Evolutionary conservation across 2,113 vertebrate genomes (phyloP), one percentile per base, ranked within the genome.

Genomic region (Apodemus speciosus): DNA sequence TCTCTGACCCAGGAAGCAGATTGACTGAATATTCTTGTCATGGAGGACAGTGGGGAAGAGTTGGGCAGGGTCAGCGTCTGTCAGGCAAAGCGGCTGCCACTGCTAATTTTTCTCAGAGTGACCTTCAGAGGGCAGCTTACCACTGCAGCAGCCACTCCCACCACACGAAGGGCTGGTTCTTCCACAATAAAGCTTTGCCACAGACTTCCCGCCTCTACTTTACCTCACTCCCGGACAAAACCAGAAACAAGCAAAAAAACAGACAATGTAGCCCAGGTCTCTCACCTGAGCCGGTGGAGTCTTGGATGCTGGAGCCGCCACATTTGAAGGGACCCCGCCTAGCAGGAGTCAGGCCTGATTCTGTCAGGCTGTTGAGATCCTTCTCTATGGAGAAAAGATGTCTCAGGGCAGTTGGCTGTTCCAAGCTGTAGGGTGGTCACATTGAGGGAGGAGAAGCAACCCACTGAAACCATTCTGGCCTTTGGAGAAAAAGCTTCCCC

Each of bases 121-220:
- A 87, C 46, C 53, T 58, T 80, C 77, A 30, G 8, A 80, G 53
- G 56, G 43, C 43, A 3, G 49, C 77, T 60, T 71, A 32, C 80
- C 62, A 1, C 15, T 8, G 51, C 38, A 20, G 2, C 14, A 5
- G 38, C 75, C 35, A 51, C 49, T 85, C 81, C 40, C 7, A 4
- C 83, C 56, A 30, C 38, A 62, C 9, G 6, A 58, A 9, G 79
- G 79, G 56, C 23, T 81, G 64, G 30, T 32, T 13, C 56, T 60
- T 15, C n/a, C 38, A 68, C 40, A 95, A 95, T 96, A 96, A 95
- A 96, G 43, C 56, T 80, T 64, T 64, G 69, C 49, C 58, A 76
- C 35, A 72, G 21, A 75, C 40, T 49, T 53, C 18, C 56, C 1
- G 84, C 15, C 66, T 66, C 92, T 87, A 40, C 14, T 62, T 38